phyloP scores from a whole-genome alignment of 2,797 vertebrate species.

The Rhabdomys pumilio region DNA sequence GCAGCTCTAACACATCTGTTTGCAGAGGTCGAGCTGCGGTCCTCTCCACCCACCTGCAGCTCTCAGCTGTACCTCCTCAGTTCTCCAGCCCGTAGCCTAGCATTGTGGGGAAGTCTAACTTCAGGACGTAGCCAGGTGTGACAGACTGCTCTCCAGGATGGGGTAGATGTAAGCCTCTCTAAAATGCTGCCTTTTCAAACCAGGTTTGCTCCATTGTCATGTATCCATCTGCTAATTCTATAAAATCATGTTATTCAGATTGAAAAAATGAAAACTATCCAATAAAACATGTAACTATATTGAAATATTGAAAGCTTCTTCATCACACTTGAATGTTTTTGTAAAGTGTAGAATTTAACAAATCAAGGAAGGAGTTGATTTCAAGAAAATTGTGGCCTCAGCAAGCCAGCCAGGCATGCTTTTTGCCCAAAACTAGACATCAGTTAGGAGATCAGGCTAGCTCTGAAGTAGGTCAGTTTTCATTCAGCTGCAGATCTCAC shows the following conservation, averaged over 20 bases:
- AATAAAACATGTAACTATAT: constrained; percentile 45
- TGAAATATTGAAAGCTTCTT: background rate
- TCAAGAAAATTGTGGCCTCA: constrained; percentile 37
- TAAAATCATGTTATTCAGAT: constrained; percentile 42
- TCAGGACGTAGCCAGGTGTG: constrained; percentile 51
- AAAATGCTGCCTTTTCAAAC: constrained; percentile 46
- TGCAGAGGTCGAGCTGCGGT: background rate
- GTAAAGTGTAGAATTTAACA: constrained; percentile 10
- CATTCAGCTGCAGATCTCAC: background rate
- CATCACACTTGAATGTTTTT: constrained; percentile 9
- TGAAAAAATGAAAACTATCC: constrained; percentile 58
- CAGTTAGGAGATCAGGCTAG: background rate
- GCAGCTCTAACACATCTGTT: background rate
- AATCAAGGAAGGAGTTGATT: background rate
- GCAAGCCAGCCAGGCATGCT: background rate
- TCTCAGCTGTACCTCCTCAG: background rate
- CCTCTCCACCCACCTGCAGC: background rate
- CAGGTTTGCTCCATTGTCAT: constrained; percentile 58
- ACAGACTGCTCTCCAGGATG: constrained; percentile 35
- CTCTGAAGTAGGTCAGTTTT: background rate
- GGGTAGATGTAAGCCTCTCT: constrained; percentile 10
- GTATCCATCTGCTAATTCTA: constrained; percentile 4
- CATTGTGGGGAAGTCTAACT: constrained; percentile 46
- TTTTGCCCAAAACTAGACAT: background rate
- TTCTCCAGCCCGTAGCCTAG: constrained; percentile 3